phyloP scores from a whole-genome alignment of 2,888 invertebrate genomes.

The Eristalis intricaria region DNA sequence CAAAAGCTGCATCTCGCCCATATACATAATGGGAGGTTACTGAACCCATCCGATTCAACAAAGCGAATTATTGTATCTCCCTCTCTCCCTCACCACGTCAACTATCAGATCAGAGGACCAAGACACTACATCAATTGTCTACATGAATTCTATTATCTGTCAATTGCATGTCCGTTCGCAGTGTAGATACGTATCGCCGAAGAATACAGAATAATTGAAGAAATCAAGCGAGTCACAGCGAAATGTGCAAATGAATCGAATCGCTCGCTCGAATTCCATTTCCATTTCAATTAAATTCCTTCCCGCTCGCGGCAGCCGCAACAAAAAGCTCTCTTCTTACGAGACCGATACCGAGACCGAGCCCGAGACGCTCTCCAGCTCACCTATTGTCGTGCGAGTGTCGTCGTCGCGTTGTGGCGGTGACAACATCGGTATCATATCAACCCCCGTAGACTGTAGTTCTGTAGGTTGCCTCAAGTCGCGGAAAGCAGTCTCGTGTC shows the following conservation, averaged over 20 bases:
- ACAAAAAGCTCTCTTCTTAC: constrained; percentile 49
- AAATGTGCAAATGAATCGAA: constrained; percentile 70
- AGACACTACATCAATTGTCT: constrained; percentile 52
- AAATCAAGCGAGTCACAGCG: constrained; percentile 52
- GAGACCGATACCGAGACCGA: background rate
- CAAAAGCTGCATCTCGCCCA: background rate
- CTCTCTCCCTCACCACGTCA: background rate
- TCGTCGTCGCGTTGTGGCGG: constrained; percentile 14
- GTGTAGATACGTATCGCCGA: constrained; percentile 11
- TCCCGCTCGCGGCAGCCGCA: constrained; percentile 32
- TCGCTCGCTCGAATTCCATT: constrained; percentile 59
- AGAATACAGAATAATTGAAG: constrained; percentile 66
- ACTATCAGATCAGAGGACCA: constrained; percentile 18
- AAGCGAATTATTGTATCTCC: background rate
- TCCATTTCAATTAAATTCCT: constrained; percentile 71
- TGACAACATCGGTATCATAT: constrained; percentile 50
- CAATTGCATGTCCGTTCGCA: constrained; percentile 28
- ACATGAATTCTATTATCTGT: constrained; percentile 34
- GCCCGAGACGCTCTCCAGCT: constrained; percentile 49
- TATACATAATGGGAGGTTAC: constrained; percentile 12
- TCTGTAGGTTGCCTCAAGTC: constrained; percentile 18
- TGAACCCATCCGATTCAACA: constrained; percentile 27
- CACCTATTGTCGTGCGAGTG: constrained; percentile 35
- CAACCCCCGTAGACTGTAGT: constrained; percentile 44
- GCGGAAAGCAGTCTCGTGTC: constrained; percentile 8